Percentiles rank a stretch among this genome's conserved stretches.
Evolutionary conservation across 2,888 invertebrate species (phyloP).

Genomic region (Harpalus rufipes): DNA sequence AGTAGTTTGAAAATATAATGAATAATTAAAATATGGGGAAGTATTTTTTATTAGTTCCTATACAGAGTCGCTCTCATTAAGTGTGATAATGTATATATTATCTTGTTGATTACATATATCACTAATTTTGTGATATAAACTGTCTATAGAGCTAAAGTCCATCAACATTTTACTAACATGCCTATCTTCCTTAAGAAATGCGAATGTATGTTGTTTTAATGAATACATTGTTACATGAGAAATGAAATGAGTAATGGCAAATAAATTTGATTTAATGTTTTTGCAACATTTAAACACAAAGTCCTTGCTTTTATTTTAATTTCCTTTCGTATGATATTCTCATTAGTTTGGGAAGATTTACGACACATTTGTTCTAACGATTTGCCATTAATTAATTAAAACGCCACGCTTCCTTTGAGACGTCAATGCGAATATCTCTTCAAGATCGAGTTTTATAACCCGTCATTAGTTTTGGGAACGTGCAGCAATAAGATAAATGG

Average conservation of each 20-base stretch:
- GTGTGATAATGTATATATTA: no score
- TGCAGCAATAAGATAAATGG: conserved; percentile 64
- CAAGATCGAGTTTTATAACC: conserved; percentile 65
- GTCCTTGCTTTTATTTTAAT: neutral
- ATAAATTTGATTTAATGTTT: neutral
- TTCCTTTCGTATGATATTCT: neutral
- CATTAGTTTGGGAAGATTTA: conserved; percentile 10
- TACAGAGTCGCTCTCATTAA: no score
- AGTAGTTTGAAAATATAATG: no score
- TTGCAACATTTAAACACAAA: neutral
- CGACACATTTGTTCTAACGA: conserved; percentile 13
- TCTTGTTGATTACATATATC: no score
- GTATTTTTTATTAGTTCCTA: no score
- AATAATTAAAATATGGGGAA: no score
- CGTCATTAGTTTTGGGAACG: conserved; percentile 64
- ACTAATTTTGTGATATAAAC: no score
- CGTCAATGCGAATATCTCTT: conserved; percentile 59
- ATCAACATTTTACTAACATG: no score
- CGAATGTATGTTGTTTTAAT: no score
- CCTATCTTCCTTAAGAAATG: no score
- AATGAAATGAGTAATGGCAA: neutral
- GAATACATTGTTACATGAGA: no score
- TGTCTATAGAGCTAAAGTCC: no score
- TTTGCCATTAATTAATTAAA: conserved; percentile 57
- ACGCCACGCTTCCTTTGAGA: conserved; percentile 33